Base-by-base conservation (phyloP, 2,888 invertebrate genomes). In the Zhengitettix transpicula region DNA sequence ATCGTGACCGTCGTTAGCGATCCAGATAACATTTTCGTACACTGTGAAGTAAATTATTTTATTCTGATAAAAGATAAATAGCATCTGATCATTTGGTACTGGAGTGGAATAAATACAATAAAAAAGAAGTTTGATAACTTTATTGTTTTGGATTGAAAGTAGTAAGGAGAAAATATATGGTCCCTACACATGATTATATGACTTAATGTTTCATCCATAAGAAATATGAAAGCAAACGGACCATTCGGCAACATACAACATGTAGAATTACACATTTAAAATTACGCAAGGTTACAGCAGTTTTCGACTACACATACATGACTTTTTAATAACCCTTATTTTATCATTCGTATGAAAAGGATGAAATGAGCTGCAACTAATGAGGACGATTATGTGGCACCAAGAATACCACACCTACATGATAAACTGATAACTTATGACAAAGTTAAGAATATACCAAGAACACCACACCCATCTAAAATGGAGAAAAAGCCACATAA, bases 191-290 rank as follows among this genome's bases (percentile, higher is more conserved):
- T 47, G 47, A 47, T 47, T 47, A 47, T 14, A 14, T 14, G 12
- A 47, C 8, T n/a, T n/a, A 47, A 47, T 12, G 12, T 47, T 14
- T n/a, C n/a, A 14, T 47, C n/a, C 47, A 47, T 47, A 12, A 14
- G 12, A 40, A 40, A 58, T 54, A 58, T 47, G 42, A 55, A 58
- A 47, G 52, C 58, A 42, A 47, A 47, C n/a, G 42, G 41, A 40
- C 41, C 52, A 15, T 53, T 28, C 58, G 44, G 55, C 42, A 54
- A 54, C 58, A 58, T 55, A 55, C 58, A 58, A 54, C 58, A 58
- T 40, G 17, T 55, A 52, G 44, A 42, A 41, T 60, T 42, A 51
- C 52, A 60, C 44, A 17, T 40, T 52, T 51, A 55, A 57, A 60
- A 60, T 57, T 14, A 60, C 57, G 16, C 56, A 56, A 40, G 41